Evolutionary conservation across 1,140 invertebrate species (phyloP).

Genomic region (Cydia amplana): DNA sequence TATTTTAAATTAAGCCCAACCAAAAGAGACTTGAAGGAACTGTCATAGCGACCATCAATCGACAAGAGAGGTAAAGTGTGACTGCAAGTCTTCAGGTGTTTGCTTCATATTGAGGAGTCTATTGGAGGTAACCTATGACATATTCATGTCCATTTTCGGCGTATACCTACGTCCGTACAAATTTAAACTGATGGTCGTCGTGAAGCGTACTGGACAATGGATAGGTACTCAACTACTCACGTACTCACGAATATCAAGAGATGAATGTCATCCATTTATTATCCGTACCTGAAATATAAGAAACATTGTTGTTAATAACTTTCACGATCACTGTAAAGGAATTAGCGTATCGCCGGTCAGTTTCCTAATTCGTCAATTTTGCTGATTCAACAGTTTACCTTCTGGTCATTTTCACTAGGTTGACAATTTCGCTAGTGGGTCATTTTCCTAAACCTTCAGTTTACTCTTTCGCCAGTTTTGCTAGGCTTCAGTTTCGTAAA

Average conservation of each 20-base stretch:
- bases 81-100: neutral
- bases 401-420: too few relatives aligned
- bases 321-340: neutral
- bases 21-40: too few relatives aligned
- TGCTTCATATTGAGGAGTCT: neutral
- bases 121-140: neutral
- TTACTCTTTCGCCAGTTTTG: too few relatives aligned
- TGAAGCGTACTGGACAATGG: neutral
- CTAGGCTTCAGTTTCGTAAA: too few relatives aligned
- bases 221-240: neutral
- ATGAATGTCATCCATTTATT: slow-evolving; percentile 16
- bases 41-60: too few relatives aligned
- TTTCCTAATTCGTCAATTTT: too few relatives aligned
- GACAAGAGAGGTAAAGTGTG: too few relatives aligned
- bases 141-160: slow-evolving; percentile 16
- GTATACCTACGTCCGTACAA: slow-evolving; percentile 13
- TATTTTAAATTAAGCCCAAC: too few relatives aligned
- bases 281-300: neutral
- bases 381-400: too few relatives aligned
- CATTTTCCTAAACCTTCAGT: too few relatives aligned
- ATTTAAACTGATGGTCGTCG: slow-evolving; percentile 28
- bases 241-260: neutral
- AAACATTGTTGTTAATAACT: neutral
- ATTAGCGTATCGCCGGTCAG: too few relatives aligned
- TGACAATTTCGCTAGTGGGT: too few relatives aligned